phyloP scores from a whole-genome alignment of 2,797 vertebrate species.

The Amphiprion clarkii region DNA sequence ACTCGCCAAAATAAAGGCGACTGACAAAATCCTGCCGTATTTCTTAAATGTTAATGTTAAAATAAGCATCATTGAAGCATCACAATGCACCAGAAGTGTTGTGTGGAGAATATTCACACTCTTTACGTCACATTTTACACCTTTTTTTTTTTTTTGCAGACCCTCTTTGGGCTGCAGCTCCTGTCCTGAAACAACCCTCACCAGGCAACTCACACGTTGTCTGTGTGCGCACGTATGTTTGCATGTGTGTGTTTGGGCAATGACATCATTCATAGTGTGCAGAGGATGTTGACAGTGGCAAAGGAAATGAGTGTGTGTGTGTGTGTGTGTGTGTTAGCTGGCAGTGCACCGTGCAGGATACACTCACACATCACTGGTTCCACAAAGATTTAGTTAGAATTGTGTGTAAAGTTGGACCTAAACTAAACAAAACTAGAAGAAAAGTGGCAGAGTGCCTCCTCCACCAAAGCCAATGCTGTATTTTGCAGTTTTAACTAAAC shows the following conservation, averaged over 20 bases:
- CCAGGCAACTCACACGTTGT: constrained; percentile 3
- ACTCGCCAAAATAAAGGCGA: background rate
- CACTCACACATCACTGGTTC: constrained; percentile 12
- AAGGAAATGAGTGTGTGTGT: constrained; percentile 56
- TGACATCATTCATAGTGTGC: constrained; percentile 62
- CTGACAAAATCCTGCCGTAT: background rate
- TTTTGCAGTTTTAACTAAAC: too few relatives aligned
- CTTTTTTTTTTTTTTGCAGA: constrained; percentile 3
- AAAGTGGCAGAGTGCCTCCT: too few relatives aligned
- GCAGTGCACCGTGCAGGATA: constrained; percentile 39
- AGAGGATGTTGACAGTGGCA: constrained; percentile 63
- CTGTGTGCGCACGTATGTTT: too few relatives aligned
- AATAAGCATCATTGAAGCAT: background rate
- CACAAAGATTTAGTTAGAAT: background rate
- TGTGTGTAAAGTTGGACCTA: background rate
- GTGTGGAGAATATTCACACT: background rate
- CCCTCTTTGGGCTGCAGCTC: constrained; percentile 15
- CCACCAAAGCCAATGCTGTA: too few relatives aligned
- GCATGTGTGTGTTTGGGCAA: constrained; percentile 40
- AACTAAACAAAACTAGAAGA: background rate
- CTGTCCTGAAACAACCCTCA: constrained; percentile 18
- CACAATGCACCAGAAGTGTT: background rate
- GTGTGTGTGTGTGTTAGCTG: constrained; percentile 55
- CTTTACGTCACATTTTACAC: constrained; percentile 1
- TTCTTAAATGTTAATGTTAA: background rate